A percentile compares a stretch with the other conserved stretches of the same genome.
These are phyloP conservation scores for Agrochola circellaris DNA, from an alignment of 2,888 invertebrate genomes.

Conservation along the genomic window DNA sequence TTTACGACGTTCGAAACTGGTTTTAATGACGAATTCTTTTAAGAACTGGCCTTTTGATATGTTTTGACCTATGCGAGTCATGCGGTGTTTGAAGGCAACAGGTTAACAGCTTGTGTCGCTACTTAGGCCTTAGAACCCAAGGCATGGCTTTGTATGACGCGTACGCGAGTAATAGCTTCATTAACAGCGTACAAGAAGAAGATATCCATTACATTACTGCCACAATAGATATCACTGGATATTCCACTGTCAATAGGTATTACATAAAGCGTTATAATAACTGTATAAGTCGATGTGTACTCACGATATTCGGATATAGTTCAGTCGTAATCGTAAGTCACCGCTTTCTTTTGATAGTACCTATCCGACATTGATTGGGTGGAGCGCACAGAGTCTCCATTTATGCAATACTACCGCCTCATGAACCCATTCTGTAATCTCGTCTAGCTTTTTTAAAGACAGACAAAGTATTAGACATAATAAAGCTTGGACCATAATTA, in stretches of 20 bases:
- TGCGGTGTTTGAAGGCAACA: conserved; percentile 31
- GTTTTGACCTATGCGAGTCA: conserved; percentile 28
- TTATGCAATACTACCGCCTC: conserved; percentile 61
- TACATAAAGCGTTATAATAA: conserved; percentile 49
- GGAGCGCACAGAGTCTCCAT: conserved; percentile 52
- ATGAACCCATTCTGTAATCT: conserved; percentile 64
- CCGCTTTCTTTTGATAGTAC: conserved; percentile 61
- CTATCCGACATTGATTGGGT: conserved; percentile 67
- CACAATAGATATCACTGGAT: conserved; percentile 24
- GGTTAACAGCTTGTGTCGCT: conserved; percentile 36
- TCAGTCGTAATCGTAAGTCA: conserved; percentile 35
- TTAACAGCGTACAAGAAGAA: conserved; percentile 13
- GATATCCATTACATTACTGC: conserved; percentile 25
- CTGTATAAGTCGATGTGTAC: conserved; percentile 32
- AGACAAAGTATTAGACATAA: conserved; percentile 47
- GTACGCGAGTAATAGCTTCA: conserved; percentile 35
- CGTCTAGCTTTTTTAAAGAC: conserved; percentile 58
- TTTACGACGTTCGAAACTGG: conserved; percentile 46
- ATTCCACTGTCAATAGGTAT: conserved; percentile 20
- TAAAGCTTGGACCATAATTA: conserved; percentile 60
- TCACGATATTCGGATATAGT: conserved; percentile 49
- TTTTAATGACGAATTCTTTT: conserved; percentile 41
- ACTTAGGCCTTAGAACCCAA: conserved; percentile 27
- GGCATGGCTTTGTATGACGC: conserved; percentile 6
- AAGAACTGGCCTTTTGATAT: conserved; percentile 31